phyloP scores from a whole-genome alignment of 2,113 vertebrate species.

The Mus musculus region DNA sequence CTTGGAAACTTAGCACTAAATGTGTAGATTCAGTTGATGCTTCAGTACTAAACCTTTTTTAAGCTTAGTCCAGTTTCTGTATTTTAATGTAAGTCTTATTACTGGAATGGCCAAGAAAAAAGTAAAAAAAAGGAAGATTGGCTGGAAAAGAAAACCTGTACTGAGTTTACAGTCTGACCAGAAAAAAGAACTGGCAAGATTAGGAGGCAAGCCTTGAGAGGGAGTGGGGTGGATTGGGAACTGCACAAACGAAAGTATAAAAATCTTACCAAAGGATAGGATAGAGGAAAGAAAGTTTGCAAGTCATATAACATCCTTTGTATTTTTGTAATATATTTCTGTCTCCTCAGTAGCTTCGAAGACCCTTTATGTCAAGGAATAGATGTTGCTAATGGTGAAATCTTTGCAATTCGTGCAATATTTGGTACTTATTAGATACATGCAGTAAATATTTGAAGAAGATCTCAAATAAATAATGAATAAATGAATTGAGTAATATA shows the following conservation, averaged over 20 bases:
- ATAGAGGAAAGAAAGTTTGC: not conserved
- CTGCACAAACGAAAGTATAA: not conserved
- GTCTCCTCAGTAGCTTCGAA: conserved; percentile 1
- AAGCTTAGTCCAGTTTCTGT: not conserved
- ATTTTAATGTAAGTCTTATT: not conserved
- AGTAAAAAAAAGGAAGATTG: not conserved
- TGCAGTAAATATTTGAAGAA: conserved; percentile 2
- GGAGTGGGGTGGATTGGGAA: not conserved
- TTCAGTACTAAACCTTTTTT: not conserved
- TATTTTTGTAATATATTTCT: conserved; percentile 26
- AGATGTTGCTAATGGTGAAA: not conserved
- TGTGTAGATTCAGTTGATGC: not conserved
- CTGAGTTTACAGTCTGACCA: not conserved
- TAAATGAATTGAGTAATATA: conserved; percentile 9
- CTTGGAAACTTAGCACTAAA: not conserved
- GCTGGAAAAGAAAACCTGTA: not conserved
- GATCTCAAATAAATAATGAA: not conserved
- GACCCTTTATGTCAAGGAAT: not conserved
- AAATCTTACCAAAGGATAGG: not conserved
- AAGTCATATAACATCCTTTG: not conserved
- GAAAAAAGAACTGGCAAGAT: not conserved
- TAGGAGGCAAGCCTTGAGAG: not conserved
- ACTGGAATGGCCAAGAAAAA: not conserved
- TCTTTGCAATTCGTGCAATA: not conserved
- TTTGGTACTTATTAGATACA: not conserved